These are phyloP conservation scores for Tipula lateralis DNA, from an alignment of 2,888 invertebrate genomes.

Conservation along the genomic window DNA sequence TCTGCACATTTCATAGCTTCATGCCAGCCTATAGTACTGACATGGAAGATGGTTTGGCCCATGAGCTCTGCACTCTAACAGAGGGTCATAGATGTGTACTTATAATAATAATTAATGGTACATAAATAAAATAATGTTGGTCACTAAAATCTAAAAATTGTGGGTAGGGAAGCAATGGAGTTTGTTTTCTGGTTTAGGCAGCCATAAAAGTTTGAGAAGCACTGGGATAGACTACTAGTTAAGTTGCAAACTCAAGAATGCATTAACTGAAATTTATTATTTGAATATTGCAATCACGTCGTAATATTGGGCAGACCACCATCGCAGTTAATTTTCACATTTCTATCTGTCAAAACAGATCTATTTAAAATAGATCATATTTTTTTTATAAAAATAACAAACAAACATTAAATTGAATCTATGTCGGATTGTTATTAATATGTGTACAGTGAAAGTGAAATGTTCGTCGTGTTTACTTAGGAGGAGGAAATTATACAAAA, in stretches of 20 bases:
- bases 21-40: too few species aligned
- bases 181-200: too few species aligned
- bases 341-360: not conserved
- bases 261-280: not conserved
- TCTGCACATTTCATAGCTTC: too few species aligned
- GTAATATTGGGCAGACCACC: not conserved
- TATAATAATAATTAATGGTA: too few species aligned
- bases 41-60: too few species aligned
- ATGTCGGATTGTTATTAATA: not conserved
- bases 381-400: not conserved
- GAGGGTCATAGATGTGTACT: too few species aligned
- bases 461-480: not conserved
- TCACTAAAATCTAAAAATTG: too few species aligned
- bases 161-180: too few species aligned
- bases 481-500: not conserved
- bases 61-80: too few species aligned
- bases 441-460: not conserved
- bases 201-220: too few species aligned
- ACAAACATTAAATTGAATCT: not conserved
- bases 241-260: not conserved
- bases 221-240: not conserved
- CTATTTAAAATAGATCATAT: slow-evolving; percentile 11
- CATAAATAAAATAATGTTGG: too few species aligned
- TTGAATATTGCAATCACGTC: not conserved
- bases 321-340: not conserved